These are phyloP conservation scores for Dermatophagoides farinae DNA, from an alignment of 1,140 invertebrate species.

Conservation along the genomic window DNA sequence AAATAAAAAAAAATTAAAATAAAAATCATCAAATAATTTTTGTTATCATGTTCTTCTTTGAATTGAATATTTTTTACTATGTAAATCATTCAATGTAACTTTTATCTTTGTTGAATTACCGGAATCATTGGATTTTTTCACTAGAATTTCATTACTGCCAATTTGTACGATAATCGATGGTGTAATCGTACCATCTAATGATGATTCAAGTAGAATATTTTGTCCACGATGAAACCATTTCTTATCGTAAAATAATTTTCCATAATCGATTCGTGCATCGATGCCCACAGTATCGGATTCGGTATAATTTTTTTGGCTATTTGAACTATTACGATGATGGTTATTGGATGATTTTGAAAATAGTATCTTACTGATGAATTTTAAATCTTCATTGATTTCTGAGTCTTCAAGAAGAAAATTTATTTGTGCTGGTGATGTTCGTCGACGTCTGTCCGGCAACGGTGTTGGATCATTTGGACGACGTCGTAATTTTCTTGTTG, in stretches of 20 bases:
- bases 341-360: background rate
- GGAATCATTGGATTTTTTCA: background rate
- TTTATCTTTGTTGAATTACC: conserved; percentile 54
- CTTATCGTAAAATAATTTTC: conserved; percentile 75
- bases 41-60: conserved; percentile 38
- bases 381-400: conserved; percentile 68
- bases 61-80: conserved; percentile 65
- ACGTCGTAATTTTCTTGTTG: conserved; percentile 64
- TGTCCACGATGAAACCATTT: conserved; percentile 80
- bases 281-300: conserved; percentile 5
- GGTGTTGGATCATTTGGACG: conserved; percentile 81
- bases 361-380: conserved; percentile 43
- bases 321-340: background rate
- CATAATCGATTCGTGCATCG: conserved; percentile 76
- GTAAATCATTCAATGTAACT: conserved; percentile 59
- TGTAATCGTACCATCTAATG: conserved; percentile 42
- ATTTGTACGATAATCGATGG: conserved; percentile 69
- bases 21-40: background rate
- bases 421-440: conserved; percentile 50
- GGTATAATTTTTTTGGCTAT: background rate
- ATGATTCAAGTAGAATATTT: conserved; percentile 70
- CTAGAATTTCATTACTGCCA: conserved; percentile 58
- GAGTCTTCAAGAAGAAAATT: conserved; percentile 68
- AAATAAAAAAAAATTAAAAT: background rate
- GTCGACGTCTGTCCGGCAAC: conserved; percentile 36